Percentiles rank a stretch among this genome's conserved stretches.
These are phyloP conservation scores for Hepsetus odoe DNA, from an alignment of 2,113 vertebrate species.

Conservation along the genomic window DNA sequence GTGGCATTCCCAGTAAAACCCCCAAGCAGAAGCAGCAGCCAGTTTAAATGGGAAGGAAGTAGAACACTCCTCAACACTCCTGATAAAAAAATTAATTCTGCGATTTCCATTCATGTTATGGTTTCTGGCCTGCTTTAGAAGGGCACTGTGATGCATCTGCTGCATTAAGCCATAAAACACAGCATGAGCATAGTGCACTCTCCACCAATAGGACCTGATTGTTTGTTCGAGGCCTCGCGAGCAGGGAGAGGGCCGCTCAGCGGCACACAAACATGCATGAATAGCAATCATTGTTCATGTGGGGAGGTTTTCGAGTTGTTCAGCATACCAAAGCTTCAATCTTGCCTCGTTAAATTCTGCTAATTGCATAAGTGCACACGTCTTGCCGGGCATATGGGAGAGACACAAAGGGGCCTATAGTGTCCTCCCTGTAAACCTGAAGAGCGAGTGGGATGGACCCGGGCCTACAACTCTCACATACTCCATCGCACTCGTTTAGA, in stretches of 20 bases:
- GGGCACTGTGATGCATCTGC: neutral
- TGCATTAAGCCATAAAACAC: neutral
- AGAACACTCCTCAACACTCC: no score
- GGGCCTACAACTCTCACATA: neutral
- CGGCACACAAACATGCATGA: neutral
- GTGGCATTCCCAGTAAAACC: no score
- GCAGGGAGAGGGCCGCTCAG: neutral
- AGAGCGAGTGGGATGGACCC: constrained; percentile 11
- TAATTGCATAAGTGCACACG: constrained; percentile 22
- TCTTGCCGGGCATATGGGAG: neutral
- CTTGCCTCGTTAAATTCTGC: neutral
- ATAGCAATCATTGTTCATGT: constrained; percentile 26
- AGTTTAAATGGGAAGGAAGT: no score
- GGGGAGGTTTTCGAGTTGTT: constrained; percentile 51
- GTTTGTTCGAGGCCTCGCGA: neutral
- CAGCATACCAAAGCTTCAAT: constrained; percentile 44
- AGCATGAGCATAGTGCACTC: neutral
- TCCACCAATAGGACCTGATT: neutral
- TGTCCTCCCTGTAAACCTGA: constrained; percentile 40
- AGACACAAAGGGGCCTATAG: neutral
- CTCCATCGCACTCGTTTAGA: neutral
- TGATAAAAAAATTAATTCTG: no score
- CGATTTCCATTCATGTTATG: no score
- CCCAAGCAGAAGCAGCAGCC: no score
- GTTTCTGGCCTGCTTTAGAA: neutral